Base-by-base conservation (phyloP, 2,113 vertebrate species). In the Gobius niger region DNA sequence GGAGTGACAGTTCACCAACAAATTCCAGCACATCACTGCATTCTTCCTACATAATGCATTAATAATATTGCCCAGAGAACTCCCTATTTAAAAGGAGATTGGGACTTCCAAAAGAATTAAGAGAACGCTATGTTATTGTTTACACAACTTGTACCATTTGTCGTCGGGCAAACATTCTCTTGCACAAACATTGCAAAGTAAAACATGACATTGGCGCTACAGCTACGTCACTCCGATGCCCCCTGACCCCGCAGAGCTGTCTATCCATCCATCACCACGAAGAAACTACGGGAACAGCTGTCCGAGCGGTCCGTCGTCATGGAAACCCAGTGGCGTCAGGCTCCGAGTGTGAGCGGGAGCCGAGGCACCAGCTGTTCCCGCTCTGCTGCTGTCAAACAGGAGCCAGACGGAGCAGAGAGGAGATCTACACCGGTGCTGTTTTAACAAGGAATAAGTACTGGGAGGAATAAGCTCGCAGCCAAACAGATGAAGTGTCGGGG, bases 281-380 rank as follows among this genome's bases (percentile, higher is more conserved):
- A 71, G 66, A 64, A 78, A 63, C 61, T 51, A 90, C 89, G 83
- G 89, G 90, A 90, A 87, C 87, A 87, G 87, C 88, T 90, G 89
- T 89, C 86, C 88, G 70, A 83, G 65, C 68, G 53, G 84, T 71
- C 70, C 71, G 88, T 90, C 75, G 89, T 72, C 91, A 81, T 88
- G 82, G 90, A 71, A 87, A 91, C 78, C 4, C 3, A 40, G 74
- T 63, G 57, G 88, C 82, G n/a, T 86, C 83, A 70, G 79, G 77
- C 68, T 0, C 70, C 49, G 61, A 51, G 68, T 87, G 82, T 82
- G 85, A 86, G 75, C 13, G 72, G 79, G 79, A 67, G 82, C 77
- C 76, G 51, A 78, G 49, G 72, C 80, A 82, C 78, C 85, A 87
- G 85, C 86, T 88, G 77, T 81, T 84, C 60, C 72, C 65, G 56